Evolutionary conservation across 2,888 invertebrate species (phyloP).

Genomic region (Lamellibrachia satsuma): DNA sequence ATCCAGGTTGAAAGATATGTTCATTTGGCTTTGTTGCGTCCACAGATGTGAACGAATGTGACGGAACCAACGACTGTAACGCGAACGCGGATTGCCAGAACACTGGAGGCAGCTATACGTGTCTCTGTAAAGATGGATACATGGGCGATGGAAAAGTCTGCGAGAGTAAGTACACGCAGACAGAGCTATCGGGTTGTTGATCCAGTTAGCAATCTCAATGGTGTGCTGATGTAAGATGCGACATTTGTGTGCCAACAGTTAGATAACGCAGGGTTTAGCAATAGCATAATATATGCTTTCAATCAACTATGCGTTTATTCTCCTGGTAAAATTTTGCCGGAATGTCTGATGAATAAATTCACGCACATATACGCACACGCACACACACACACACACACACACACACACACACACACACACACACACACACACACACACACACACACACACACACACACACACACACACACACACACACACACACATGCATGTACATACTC

Average conservation of each 20-base stretch:
- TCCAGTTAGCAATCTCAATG: no score
- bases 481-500: not conserved
- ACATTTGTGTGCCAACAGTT: not conserved
- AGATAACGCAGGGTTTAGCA: not conserved
- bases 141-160: not conserved
- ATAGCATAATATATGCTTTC: not conserved
- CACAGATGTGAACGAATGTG: constrained; percentile 17
- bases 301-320: no score
- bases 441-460: not conserved
- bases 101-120: not conserved
- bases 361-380: no score
- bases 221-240: no score
- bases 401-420: no score
- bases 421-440: not conserved
- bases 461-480: not conserved
- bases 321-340: no score
- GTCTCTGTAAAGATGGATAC: not conserved
- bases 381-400: no score
- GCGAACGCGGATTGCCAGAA: not conserved
- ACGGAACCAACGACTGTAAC: not conserved
- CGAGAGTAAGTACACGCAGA: not conserved
- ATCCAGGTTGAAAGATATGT: no score
- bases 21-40: not conserved
- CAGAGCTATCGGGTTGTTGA: no score
- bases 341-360: no score